phyloP scores from a whole-genome alignment of 2,113 vertebrate species.

The Malurus melanocephalus region DNA sequence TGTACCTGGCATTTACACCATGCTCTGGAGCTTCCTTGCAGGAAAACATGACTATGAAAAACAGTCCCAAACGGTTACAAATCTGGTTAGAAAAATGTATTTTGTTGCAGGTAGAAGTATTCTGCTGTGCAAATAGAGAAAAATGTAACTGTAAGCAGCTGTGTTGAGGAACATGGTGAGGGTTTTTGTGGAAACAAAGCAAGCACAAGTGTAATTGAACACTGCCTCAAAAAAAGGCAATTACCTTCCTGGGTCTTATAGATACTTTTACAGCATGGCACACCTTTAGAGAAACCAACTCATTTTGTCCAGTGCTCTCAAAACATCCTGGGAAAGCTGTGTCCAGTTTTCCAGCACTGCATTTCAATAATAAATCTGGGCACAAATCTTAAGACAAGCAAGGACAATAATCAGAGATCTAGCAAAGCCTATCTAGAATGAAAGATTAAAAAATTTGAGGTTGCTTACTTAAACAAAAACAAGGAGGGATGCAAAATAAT shows the following conservation, averaged over 20 bases:
- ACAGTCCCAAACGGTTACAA: not conserved
- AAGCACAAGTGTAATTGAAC: not conserved
- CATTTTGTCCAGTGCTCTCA: not conserved
- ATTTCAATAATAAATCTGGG: not conserved
- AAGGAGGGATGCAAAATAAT: not conserved
- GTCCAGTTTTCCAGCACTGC: not conserved
- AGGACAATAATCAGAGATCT: not conserved
- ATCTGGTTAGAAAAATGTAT: not conserved
- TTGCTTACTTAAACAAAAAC: not conserved
- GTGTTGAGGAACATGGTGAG: not conserved
- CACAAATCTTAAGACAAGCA: not conserved
- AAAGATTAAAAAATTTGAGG: not conserved
- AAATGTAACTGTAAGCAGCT: not conserved
- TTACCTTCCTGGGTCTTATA: not conserved
- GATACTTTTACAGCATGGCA: not conserved
- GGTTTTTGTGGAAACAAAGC: not conserved
- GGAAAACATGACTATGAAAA: not conserved
- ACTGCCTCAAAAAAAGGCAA: not conserved
- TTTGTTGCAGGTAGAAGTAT: not conserved
- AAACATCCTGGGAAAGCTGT: not conserved
- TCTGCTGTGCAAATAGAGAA: not conserved
- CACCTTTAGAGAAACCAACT: not conserved
- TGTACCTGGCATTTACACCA: rapidly evolving
- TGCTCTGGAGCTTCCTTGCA: not conserved
- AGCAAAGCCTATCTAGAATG: not conserved